Evolutionary conservation across 1,140 invertebrate species (phyloP).

Genomic region (Sycophaga agraensis): DNA sequence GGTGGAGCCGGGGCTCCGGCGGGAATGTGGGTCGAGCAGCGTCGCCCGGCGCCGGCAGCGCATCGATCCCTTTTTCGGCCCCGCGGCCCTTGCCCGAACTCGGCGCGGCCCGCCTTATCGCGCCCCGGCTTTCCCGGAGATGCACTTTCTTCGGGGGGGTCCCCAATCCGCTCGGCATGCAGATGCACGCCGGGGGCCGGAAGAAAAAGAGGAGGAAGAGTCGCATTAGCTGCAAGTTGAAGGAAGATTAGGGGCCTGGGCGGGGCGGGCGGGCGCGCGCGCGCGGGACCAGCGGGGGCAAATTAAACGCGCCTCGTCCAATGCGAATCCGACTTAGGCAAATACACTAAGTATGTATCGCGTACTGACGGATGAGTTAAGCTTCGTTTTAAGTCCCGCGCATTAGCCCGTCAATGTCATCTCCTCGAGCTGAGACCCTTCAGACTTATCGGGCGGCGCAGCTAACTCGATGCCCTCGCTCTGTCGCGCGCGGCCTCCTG

Average conservation of each 20-base stretch:
- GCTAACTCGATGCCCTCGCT: slow-evolving; percentile 31
- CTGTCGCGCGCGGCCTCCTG: slow-evolving; percentile 13
- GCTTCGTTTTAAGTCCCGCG: slow-evolving; percentile 54
- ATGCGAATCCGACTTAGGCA: slow-evolving; percentile 33
- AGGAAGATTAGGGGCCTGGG: too few species aligned
- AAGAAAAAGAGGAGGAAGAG: background rate
- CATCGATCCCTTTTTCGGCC: slow-evolving; percentile 3
- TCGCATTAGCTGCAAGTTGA: too few species aligned
- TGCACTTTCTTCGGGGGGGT: background rate
- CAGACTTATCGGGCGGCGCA: slow-evolving; percentile 55
- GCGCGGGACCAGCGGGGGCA: slow-evolving; percentile 9
- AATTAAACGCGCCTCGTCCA: slow-evolving; percentile 20
- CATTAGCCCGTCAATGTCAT: slow-evolving; percentile 58
- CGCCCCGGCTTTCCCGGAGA: background rate
- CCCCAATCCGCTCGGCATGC: background rate
- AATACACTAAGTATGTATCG: slow-evolving; percentile 52
- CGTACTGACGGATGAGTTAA: slow-evolving; percentile 57
- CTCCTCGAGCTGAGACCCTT: slow-evolving; percentile 54
- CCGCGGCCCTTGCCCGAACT: background rate
- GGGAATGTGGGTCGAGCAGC: slow-evolving; percentile 21
- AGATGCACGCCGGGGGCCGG: background rate
- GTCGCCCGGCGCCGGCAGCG: background rate
- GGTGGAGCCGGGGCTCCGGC: too few species aligned
- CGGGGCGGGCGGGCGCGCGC: slow-evolving; percentile 10
- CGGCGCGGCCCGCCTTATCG: background rate